Evolutionary conservation across 1,140 invertebrate species (phyloP).

Genomic region (Penaeus japonicus): DNA sequence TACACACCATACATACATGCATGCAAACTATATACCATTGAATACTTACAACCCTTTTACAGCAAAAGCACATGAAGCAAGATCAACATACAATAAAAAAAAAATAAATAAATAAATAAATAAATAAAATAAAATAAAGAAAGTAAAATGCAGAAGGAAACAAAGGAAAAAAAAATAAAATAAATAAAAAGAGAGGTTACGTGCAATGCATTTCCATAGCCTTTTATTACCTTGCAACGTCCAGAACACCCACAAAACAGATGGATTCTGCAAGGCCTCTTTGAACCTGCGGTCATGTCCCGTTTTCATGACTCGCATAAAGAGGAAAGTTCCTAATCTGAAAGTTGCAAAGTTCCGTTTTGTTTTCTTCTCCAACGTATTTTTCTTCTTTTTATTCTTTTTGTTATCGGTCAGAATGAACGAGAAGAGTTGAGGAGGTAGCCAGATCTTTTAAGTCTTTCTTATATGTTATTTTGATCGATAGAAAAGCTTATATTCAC

Average conservation of each 20-base stretch:
- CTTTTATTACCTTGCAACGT: slow-evolving; percentile 63
- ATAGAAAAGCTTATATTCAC: no score
- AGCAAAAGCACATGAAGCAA: no score
- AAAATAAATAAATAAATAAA: background rate
- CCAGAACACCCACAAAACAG: slow-evolving; percentile 63
- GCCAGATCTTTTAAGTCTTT: no score
- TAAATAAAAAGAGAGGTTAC: background rate
- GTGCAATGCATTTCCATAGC: slow-evolving; percentile 26
- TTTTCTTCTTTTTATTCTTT: no score
- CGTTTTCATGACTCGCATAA: slow-evolving; percentile 64
- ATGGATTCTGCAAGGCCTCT: slow-evolving; percentile 62
- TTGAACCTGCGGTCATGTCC: slow-evolving; percentile 65
- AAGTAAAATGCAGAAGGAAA: background rate
- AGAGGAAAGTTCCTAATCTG: slow-evolving; percentile 65
- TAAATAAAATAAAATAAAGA: background rate
- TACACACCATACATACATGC: no score
- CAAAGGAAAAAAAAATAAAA: background rate
- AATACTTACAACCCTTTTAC: no score
- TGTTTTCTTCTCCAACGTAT: no score
- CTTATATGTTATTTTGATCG: no score
- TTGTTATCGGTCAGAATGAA: no score
- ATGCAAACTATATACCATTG: no score
- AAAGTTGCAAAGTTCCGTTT: background rate
- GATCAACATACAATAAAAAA: background rate
- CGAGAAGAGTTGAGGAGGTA: no score